Evolutionary conservation across 2,888 invertebrate genomes (phyloP).

Genomic region (Blera fallax): DNA sequence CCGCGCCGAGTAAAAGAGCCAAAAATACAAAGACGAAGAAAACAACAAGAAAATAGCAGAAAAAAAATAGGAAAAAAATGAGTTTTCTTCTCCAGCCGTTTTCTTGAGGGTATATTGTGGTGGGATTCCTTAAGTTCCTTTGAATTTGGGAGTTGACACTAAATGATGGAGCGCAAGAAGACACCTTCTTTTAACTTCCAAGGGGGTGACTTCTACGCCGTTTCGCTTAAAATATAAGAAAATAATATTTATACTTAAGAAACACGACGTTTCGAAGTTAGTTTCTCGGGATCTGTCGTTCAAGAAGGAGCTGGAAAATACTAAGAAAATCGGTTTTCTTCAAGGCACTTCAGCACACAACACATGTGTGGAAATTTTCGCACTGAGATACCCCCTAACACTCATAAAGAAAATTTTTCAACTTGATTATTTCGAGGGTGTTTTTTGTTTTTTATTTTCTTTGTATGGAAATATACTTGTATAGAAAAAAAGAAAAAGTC

Average conservation of each 20-base stretch:
- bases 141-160: constrained; percentile 52
- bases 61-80: neutral
- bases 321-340: constrained; percentile 42
- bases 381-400: neutral
- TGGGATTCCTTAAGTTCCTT: constrained; percentile 41
- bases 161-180: constrained; percentile 61
- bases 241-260: constrained; percentile 80
- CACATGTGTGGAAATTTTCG: neutral
- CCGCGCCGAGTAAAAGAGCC: neutral
- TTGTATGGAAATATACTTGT: neutral
- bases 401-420: neutral
- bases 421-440: neutral
- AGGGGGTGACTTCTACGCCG: constrained; percentile 53
- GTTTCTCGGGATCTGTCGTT: constrained; percentile 80
- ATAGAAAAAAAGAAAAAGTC: neutral
- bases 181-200: constrained; percentile 44
- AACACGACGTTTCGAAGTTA: constrained; percentile 78
- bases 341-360: neutral
- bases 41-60: no score
- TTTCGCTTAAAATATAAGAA: constrained; percentile 71
- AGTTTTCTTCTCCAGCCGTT: constrained; percentile 6
- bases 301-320: constrained; percentile 74
- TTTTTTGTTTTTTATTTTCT: neutral
- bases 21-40: neutral
- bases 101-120: constrained; percentile 40